Percentiles rank a stretch among this genome's conserved stretches.
Conservation (phyloP, 1,140 invertebrate species). For the Medauroidea extradentata region DNA sequence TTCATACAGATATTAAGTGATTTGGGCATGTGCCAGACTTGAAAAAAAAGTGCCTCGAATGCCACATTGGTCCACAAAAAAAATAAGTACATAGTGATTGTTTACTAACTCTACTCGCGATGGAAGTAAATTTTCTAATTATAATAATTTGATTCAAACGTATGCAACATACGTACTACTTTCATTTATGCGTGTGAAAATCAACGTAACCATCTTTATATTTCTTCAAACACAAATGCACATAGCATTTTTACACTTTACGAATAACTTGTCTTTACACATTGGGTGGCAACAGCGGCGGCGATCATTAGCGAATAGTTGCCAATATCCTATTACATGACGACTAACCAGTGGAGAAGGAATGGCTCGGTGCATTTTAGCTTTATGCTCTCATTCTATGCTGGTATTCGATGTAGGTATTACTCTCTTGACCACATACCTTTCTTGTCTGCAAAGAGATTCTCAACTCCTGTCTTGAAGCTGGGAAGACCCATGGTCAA, state of each 20-base stretch:
- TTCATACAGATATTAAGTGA: no score
- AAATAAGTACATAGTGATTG: no score
- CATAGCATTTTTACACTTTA: not conserved
- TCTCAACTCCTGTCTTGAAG: not conserved
- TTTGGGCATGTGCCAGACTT: no score
- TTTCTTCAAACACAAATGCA: not conserved
- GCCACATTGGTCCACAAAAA: no score
- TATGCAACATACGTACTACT: no score
- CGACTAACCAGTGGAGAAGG: not conserved
- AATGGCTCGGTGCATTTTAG: not conserved
- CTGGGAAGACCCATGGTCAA: not conserved
- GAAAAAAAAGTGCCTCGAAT: no score
- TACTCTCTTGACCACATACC: not conserved
- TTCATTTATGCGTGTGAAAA: not conserved
- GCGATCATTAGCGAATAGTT: not conserved
- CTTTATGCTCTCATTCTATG: not conserved
- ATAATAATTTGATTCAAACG: no score
- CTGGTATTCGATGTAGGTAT: not conserved
- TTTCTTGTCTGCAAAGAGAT: not conserved
- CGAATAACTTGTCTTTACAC: not conserved
- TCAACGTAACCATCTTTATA: not conserved
- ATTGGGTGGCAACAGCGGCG: not conserved
- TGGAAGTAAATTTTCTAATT: no score
- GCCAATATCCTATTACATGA: not conserved
- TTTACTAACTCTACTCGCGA: no score